Conservation (phyloP, 1,140 invertebrate genomes). For the Neodiprion virginianus region DNA sequence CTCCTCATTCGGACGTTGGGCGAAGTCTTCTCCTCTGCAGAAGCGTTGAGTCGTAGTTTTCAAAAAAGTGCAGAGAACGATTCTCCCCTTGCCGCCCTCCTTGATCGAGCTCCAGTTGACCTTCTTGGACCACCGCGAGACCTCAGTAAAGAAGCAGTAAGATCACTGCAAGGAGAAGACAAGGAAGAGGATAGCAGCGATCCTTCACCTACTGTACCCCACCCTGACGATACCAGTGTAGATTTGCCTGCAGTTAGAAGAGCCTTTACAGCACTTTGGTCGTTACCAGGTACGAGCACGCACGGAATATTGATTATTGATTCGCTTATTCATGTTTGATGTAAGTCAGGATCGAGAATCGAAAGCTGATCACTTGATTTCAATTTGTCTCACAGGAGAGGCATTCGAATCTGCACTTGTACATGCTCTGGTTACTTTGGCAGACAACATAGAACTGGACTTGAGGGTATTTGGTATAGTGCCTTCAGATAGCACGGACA, state of each 20-base stretch:
- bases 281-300: slow-evolving; percentile 53
- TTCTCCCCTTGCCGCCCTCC: slow-evolving; percentile 57
- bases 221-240: slow-evolving; percentile 60
- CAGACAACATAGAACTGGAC: slow-evolving; percentile 77
- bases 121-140: slow-evolving; percentile 52
- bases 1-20: slow-evolving; percentile 73
- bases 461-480: slow-evolving; percentile 65
- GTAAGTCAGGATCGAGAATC: slow-evolving; percentile 6
- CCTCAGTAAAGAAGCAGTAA: slow-evolving; percentile 72
- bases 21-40: slow-evolving; percentile 75
- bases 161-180: slow-evolving; percentile 80
- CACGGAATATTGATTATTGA: slow-evolving; percentile 35
- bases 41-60: slow-evolving; percentile 76
- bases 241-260: slow-evolving; percentile 70
- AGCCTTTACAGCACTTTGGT: slow-evolving; percentile 68
- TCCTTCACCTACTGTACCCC: slow-evolving; percentile 62
- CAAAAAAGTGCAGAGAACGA: slow-evolving; percentile 58
- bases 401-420: slow-evolving; percentile 78
- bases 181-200: slow-evolving; percentile 80
- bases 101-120: slow-evolving; percentile 60
- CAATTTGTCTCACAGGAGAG: slow-evolving; percentile 51
- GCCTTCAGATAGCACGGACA: slow-evolving; percentile 55
- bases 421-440: slow-evolving; percentile 77
- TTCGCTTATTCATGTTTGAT: slow-evolving; percentile 39
- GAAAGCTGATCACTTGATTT: slow-evolving; percentile 14